A percentile compares a stretch with the other conserved stretches of the same genome.
Conservation (phyloP, 2,113 vertebrate species). For the Mesitornis unicolor region DNA sequence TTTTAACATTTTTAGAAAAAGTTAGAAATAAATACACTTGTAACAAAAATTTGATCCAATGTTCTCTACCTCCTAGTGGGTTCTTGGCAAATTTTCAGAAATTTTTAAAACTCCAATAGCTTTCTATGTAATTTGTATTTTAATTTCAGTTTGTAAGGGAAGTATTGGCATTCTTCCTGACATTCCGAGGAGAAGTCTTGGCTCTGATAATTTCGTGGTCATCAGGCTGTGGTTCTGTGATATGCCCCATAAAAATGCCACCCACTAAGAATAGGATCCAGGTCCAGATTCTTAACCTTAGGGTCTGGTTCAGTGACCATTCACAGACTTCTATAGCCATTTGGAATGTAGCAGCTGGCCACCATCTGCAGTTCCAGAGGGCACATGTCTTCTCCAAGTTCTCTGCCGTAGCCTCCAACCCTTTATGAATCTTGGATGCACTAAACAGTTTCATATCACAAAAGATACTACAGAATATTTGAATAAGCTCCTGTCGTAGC, state of each 20-base stretch:
- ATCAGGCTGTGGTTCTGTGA: neutral
- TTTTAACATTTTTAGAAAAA: neutral
- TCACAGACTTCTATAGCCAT: neutral
- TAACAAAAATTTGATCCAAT: neutral
- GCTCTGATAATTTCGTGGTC: neutral
- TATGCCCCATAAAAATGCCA: neutral
- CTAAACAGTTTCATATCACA: neutral
- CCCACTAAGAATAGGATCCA: neutral
- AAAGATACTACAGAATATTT: neutral
- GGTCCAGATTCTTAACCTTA: neutral
- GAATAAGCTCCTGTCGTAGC: neutral
- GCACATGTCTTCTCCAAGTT: neutral
- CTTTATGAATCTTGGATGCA: neutral
- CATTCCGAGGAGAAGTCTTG: neutral
- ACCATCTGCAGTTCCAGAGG: neutral
- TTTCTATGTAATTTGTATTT: neutral
- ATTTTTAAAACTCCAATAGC: neutral
- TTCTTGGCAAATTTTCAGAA: neutral
- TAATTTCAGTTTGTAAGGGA: neutral
- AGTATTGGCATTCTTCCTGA: neutral
- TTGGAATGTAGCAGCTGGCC: neutral
- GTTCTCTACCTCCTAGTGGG: neutral
- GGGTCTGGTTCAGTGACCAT: neutral
- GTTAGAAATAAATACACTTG: neutral
- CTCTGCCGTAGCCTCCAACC: neutral